These are phyloP conservation scores for Cyaniris semiargus DNA, from an alignment of 2,888 invertebrate species.

Conservation along the genomic window DNA sequence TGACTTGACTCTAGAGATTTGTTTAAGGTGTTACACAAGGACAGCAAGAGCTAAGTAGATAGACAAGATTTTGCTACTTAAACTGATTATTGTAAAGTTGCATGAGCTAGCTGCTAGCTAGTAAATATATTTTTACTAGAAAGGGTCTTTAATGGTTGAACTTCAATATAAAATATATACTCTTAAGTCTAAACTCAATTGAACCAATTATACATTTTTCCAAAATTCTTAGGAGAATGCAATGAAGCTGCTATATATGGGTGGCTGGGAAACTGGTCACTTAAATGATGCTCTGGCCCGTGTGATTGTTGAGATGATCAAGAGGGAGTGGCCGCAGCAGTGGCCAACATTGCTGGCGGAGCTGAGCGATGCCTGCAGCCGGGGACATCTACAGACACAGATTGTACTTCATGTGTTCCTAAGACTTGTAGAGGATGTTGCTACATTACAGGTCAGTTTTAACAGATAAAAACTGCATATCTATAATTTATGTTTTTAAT, in stretches of 20 bases:
- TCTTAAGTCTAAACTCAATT: neutral
- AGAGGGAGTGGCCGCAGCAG: conserved; percentile 98
- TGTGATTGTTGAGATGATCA: conserved; percentile 97
- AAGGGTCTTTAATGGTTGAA: too few species aligned
- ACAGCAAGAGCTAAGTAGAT: too few species aligned
- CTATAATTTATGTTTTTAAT: neutral
- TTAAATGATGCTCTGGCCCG: conserved; percentile 92
- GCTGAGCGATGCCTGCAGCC: conserved; percentile 88
- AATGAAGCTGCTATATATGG: conserved; percentile 91
- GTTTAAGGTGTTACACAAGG: too few species aligned
- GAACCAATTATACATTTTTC: conserved; percentile 33
- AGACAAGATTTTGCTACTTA: too few species aligned
- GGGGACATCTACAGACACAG: conserved; percentile 94
- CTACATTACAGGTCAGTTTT: conserved; percentile 86
- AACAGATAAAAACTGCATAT: too few species aligned
- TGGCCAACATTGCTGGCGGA: conserved; percentile 94
- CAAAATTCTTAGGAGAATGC: conserved; percentile 84
- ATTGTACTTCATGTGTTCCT: conserved; percentile 93
- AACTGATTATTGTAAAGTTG: too few species aligned
- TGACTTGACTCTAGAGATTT: too few species aligned
- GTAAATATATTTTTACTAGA: too few species aligned
- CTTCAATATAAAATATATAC: neutral
- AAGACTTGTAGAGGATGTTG: conserved; percentile 95
- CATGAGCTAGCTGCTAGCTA: too few species aligned
- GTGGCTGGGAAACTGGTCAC: conserved; percentile 86